A percentile compares a stretch with the other conserved stretches of the same genome.
These are phyloP conservation scores for Adelphocoris suturalis DNA, from an alignment of 2,888 invertebrate genomes.

Conservation along the genomic window DNA sequence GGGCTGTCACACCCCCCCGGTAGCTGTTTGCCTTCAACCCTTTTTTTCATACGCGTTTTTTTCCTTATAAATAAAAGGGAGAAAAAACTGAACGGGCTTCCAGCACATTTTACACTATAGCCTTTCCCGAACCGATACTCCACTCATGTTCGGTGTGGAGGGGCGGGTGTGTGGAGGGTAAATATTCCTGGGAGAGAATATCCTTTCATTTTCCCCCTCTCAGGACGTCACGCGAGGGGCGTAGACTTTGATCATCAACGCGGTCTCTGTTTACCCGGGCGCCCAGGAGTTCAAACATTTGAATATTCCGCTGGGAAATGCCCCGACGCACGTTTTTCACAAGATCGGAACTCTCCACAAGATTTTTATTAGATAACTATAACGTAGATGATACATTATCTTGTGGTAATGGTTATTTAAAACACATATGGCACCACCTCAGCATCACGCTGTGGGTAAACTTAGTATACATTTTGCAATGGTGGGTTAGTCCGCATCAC, in stretches of 20 bases:
- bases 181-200: not conserved
- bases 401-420: no score
- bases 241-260: conserved; percentile 35
- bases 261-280: not conserved
- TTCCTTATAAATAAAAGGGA: not conserved
- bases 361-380: no score
- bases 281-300: conserved; percentile 38
- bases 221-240: not conserved
- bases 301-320: not conserved
- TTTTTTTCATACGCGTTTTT: conserved; percentile 2
- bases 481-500: no score
- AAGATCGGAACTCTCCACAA: not conserved
- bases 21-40: not conserved
- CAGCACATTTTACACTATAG: not conserved
- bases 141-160: not conserved
- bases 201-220: not conserved
- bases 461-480: no score
- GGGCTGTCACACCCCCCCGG: not conserved
- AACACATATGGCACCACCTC: no score
- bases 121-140: conserved; percentile 14
- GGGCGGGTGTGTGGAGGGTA: not conserved
- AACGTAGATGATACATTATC: no score
- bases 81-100: conserved; percentile 12
- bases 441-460: no score
- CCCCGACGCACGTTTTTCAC: not conserved